Percentiles rank a stretch among this genome's conserved stretches.
phyloP scores from a whole-genome alignment of 2,113 vertebrate genomes.

The Mionectes macconnelli region DNA sequence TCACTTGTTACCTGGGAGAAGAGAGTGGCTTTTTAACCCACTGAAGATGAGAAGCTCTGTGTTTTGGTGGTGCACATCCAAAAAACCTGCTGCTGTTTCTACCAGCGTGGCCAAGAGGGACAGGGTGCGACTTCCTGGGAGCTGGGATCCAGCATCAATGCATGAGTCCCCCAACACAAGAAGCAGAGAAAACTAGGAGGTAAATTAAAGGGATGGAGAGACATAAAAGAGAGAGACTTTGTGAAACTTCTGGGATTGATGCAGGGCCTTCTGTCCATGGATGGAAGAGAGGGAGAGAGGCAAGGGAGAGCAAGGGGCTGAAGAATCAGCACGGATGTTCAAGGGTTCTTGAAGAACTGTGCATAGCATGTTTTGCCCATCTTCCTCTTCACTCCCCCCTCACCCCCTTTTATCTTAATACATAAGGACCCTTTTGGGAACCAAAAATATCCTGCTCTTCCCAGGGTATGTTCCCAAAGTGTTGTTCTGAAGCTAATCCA shows the following conservation, averaged over 20 bases:
- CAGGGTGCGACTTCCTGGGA: rapidly evolving
- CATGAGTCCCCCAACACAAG: rapidly evolving
- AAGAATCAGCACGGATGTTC: rapidly evolving
- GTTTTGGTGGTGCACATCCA: background rate
- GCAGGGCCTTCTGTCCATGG: rapidly evolving
- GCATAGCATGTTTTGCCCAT: rapidly evolving
- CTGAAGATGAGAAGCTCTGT: rapidly evolving
- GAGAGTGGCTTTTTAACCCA: rapidly evolving
- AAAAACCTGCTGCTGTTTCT: background rate
- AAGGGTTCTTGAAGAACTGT: background rate
- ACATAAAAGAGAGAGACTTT: background rate
- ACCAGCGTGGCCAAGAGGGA: rapidly evolving
- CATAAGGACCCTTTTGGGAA: background rate
- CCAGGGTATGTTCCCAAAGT: background rate
- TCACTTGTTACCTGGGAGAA: background rate
- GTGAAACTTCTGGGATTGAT: background rate
- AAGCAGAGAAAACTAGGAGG: background rate
- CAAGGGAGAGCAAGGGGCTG: background rate
- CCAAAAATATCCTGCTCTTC: background rate
- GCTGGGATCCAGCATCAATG: rapidly evolving
- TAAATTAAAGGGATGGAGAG: rapidly evolving
- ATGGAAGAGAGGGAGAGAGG: background rate
- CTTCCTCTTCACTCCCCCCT: background rate
- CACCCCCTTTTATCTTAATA: background rate
- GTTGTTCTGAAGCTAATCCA: background rate